A percentile compares a stretch with the other conserved stretches of the same genome.
phyloP scores from a whole-genome alignment of 2,113 vertebrate species.

The Lates calcarifer region DNA sequence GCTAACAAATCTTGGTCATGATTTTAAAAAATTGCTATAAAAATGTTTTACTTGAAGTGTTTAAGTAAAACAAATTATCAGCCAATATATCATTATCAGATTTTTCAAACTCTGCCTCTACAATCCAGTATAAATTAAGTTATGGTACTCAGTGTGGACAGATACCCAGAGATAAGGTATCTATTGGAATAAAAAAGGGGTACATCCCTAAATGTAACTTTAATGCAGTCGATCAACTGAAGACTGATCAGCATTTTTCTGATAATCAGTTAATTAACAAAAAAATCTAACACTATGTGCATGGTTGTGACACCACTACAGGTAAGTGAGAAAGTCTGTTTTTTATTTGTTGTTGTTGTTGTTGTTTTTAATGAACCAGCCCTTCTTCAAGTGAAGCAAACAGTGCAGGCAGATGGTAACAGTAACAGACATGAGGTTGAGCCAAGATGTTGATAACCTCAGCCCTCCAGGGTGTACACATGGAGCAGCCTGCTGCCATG shows the following conservation, averaged over 20 bases:
- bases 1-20: neutral
- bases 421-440: constrained; percentile 32
- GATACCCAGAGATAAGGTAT: no score
- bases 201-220: no score
- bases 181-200: no score
- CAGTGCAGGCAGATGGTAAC: constrained; percentile 61
- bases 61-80: no score
- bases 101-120: no score
- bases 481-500: constrained; percentile 53
- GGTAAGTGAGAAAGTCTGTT: neutral
- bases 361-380: neutral
- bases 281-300: constrained; percentile 1
- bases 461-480: constrained; percentile 36
- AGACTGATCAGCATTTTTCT: neutral
- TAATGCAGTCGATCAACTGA: neutral
- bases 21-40: no score
- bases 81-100: no score
- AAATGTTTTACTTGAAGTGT: no score
- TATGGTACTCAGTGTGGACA: no score
- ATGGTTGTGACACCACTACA: constrained; percentile 10
- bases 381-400: constrained; percentile 9
- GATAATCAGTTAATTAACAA: neutral
- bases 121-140: no score
- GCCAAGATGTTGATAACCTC: constrained; percentile 37
- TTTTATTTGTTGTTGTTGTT: no score